Evolutionary conservation across 2,797 vertebrate genomes (phyloP), one percentile per base, ranked within the genome.

Genomic region (Tympanoctomys barrerae): DNA sequence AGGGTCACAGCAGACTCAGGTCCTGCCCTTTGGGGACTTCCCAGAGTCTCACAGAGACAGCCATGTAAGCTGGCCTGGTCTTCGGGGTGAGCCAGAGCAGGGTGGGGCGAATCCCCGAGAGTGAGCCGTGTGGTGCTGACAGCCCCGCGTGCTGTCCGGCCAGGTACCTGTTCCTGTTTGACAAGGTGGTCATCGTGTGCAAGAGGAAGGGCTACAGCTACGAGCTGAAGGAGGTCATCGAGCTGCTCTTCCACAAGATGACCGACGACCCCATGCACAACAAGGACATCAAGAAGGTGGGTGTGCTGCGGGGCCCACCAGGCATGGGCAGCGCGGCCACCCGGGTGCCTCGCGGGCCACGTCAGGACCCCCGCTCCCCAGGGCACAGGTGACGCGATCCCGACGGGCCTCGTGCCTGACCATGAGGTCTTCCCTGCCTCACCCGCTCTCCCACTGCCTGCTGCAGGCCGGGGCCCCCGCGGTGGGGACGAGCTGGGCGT

Each of bases 111-210:
- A 13, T 7, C 42, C 39, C 39, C 12, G 2, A 14, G 42, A 7
- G 26, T 19, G 21, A 1, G 46, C 24, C 1, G 84, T 8, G 7
- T 0, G 33, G 59, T 2, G 19, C 80, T 94, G 71, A 94, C 7
- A 1, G 26, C 14, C 68, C 54, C 5, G 12, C 16, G 0, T 1
- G 0, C 78, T 36, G 5, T 28, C 86, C 0, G 70, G 94, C 95
- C 98, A 99, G 99, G 99, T 99, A 99, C 98, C 99, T 99, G 94
- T 99, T 99, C 98, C 98, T 99, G 68, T 99, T 99, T 84, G 99
- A 99, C 98, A 99, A 99, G 99, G 99, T 99, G 97, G 99, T 99
- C 96, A 99, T 99, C 0, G 99, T 99, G 94, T 99, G 99, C 98
- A 99, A 99, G 97, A 98, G 99, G 97, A 99, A 99, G 98, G 99